phyloP scores from a whole-genome alignment of 2,797 vertebrate genomes.

The Spondyliosoma cantharus region DNA sequence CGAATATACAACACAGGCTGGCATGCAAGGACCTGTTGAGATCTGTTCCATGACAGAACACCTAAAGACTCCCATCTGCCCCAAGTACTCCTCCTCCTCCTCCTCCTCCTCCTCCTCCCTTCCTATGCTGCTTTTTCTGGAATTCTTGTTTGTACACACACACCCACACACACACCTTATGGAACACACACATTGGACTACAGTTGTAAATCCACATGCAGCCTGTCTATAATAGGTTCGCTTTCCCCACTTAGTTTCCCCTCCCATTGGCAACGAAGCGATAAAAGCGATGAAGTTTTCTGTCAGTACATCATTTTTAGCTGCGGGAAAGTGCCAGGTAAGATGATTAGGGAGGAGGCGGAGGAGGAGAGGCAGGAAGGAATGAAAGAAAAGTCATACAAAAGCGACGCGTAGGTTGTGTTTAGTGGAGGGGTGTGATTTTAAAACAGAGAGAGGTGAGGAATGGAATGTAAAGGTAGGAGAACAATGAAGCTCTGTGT shows the following conservation, averaged over 20 bases:
- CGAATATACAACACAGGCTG: conserved; percentile 52
- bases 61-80: conserved; percentile 67
- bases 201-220: conserved; percentile 50
- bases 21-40: conserved; percentile 77
- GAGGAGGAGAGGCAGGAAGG: conserved; percentile 60
- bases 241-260: conserved; percentile 35
- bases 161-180: conserved; percentile 2
- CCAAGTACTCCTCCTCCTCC: conserved; percentile 36
- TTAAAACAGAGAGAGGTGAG: conserved; percentile 76
- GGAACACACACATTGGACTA: conserved; percentile 25
- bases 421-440: conserved; percentile 73
- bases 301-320: conserved; percentile 68
- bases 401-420: conserved; percentile 47
- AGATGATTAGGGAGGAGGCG: conserved; percentile 55
- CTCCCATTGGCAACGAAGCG: conserved; percentile 24
- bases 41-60: conserved; percentile 75
- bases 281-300: conserved; percentile 57
- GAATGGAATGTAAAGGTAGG: conserved; percentile 84
- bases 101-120: neutral
- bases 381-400: conserved; percentile 52
- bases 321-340: conserved; percentile 59
- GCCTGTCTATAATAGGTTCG: conserved; percentile 32
- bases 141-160: conserved; percentile 1
- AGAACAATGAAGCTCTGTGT: conserved; percentile 86
- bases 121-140: conserved; percentile 18